A percentile compares a stretch with the other conserved stretches of the same genome.
phyloP scores from a whole-genome alignment of 2,113 vertebrate genomes.

The Cephalopholis sonnerati region DNA sequence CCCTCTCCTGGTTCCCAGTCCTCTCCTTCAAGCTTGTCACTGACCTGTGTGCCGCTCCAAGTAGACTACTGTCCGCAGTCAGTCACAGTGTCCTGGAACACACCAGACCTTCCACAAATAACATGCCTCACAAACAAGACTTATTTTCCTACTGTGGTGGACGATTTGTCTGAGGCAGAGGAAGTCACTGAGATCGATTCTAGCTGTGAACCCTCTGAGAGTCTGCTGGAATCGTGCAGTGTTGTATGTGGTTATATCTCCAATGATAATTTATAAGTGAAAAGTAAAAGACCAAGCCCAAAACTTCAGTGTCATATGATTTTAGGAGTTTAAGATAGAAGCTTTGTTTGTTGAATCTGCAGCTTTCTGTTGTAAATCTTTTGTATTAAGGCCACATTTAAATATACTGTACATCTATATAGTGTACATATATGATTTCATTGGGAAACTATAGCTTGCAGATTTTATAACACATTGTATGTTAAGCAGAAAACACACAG shows the following conservation, averaged over 20 bases:
- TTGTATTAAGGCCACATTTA: neutral
- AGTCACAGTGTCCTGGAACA: neutral
- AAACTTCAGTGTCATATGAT: neutral
- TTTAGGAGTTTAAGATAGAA: conserved; percentile 2
- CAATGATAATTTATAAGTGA: neutral
- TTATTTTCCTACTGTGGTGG: conserved; percentile 5
- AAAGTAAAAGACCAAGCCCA: neutral
- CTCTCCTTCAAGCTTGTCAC: neutral
- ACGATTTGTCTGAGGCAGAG: conserved; percentile 1
- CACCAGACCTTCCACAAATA: neutral
- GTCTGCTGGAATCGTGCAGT: conserved; percentile 5
- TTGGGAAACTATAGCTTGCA: neutral
- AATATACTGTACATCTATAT: neutral
- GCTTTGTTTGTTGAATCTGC: neutral
- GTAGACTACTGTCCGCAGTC: conserved; percentile 42
- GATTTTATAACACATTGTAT: neutral
- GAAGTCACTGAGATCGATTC: neutral
- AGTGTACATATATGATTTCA: neutral
- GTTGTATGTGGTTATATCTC: conserved; percentile 30
- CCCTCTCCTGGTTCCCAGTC: neutral
- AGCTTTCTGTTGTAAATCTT: neutral
- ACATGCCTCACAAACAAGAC: conserved; percentile 3
- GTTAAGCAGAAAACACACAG: neutral
- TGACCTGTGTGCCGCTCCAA: neutral
- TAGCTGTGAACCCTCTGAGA: neutral